A percentile compares a stretch with the other conserved stretches of the same genome.
phyloP scores from a whole-genome alignment of 2,113 vertebrate genomes.

The Setophaga coronata region DNA sequence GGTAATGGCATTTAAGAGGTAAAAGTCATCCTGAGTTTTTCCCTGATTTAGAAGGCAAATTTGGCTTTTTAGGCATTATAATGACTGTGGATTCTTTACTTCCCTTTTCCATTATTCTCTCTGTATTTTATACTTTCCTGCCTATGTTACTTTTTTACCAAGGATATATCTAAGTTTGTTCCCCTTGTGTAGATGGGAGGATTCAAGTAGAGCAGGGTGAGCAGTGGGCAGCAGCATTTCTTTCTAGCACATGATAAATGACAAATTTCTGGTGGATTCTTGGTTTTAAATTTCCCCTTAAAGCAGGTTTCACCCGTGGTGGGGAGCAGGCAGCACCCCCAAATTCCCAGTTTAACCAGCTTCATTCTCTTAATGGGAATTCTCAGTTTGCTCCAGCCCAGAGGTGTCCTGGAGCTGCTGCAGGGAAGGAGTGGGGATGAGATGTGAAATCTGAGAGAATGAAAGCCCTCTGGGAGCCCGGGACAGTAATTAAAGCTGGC shows the following conservation, averaged over 20 bases:
- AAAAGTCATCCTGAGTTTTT: neutral
- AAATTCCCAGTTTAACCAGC: neutral
- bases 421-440: neutral
- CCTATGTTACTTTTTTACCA: neutral
- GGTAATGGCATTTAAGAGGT: neutral
- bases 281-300: neutral
- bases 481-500: conserved; percentile 48
- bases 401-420: neutral
- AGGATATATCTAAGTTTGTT: rapidly evolving
- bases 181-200: rapidly evolving
- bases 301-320: neutral
- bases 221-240: neutral
- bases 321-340: neutral
- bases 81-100: neutral
- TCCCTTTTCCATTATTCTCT: neutral
- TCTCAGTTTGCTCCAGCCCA: neutral
- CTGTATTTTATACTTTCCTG: neutral
- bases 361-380: neutral
- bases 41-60: neutral
- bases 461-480: neutral
- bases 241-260: neutral
- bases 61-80: neutral
- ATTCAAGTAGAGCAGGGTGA: neutral
- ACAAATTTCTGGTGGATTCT: neutral
- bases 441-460: neutral